phyloP scores from a whole-genome alignment of 35 echinoderm and acorn worm species.

The Holothuria glaberrima region DNA sequence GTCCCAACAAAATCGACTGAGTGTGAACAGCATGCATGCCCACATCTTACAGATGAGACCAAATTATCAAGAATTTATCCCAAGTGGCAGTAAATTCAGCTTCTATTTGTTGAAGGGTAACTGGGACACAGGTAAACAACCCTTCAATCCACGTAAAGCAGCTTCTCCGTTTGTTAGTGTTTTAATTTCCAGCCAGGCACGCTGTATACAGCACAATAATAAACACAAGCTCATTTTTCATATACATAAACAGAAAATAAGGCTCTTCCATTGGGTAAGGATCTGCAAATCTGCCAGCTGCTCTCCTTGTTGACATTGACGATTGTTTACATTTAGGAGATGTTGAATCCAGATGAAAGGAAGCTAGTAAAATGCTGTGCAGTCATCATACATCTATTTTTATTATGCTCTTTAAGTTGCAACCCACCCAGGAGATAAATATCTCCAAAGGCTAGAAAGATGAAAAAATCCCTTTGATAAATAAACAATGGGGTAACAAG shows the following conservation, averaged over 20 bases:
- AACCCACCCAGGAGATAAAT: constrained; percentile 38
- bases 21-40: too few relatives aligned
- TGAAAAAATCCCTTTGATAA: constrained; percentile 41
- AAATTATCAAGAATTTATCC: not conserved
- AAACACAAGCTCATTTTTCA: constrained; percentile 53
- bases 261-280: constrained; percentile 1
- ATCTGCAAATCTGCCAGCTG: constrained; percentile 35
- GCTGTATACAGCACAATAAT: constrained; percentile 56
- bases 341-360: constrained; percentile 47
- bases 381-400: constrained; percentile 46
- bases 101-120: constrained; percentile 53
- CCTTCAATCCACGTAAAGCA: constrained; percentile 18
- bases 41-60: too few relatives aligned
- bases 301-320: constrained; percentile 38
- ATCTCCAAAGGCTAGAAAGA: constrained; percentile 41
- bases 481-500: constrained; percentile 19
- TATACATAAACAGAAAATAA: constrained; percentile 56
- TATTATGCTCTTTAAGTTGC: constrained; percentile 31
- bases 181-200: constrained; percentile 50
- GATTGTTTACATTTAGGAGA: constrained; percentile 53
- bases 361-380: constrained; percentile 1
- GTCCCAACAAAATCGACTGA: too few relatives aligned
- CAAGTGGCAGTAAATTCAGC: constrained; percentile 46
- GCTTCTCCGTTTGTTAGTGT: constrained; percentile 46
- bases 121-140: constrained; percentile 48